Evolutionary conservation across 2,113 vertebrate genomes (phyloP).

Genomic region (Trogon melanurus): DNA sequence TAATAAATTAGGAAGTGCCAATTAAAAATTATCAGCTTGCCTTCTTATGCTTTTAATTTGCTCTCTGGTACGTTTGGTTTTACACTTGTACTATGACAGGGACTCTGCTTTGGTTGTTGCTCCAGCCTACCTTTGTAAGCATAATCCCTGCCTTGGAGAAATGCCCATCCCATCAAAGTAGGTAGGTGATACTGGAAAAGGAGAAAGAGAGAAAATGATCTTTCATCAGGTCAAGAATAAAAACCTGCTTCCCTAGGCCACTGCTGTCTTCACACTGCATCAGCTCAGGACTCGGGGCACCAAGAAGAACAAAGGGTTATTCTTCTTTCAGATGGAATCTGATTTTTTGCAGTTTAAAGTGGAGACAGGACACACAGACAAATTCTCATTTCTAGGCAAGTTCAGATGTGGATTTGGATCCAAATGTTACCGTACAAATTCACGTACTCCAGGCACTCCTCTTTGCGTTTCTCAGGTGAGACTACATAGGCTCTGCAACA

Average conservation of each 20-base stretch:
- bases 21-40: neutral
- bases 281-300: neutral
- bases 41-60: neutral
- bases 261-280: neutral
- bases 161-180: neutral
- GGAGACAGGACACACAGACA: neutral
- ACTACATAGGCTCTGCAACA: neutral
- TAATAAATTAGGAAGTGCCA: neutral
- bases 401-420: neutral
- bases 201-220: neutral
- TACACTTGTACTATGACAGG: neutral
- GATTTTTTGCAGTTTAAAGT: neutral
- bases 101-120: neutral
- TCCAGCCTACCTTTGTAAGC: neutral
- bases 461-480: neutral
- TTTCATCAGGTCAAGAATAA: neutral
- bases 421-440: neutral
- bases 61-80: neutral
- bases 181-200: neutral
- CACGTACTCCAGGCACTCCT: too few species aligned
- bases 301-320: neutral
- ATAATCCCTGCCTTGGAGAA: neutral
- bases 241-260: neutral
- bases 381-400: neutral
- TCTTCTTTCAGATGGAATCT: neutral